These are phyloP conservation scores for Syndactyla subalaris DNA, from an alignment of 2,797 vertebrate genomes.

Conservation along the genomic window DNA sequence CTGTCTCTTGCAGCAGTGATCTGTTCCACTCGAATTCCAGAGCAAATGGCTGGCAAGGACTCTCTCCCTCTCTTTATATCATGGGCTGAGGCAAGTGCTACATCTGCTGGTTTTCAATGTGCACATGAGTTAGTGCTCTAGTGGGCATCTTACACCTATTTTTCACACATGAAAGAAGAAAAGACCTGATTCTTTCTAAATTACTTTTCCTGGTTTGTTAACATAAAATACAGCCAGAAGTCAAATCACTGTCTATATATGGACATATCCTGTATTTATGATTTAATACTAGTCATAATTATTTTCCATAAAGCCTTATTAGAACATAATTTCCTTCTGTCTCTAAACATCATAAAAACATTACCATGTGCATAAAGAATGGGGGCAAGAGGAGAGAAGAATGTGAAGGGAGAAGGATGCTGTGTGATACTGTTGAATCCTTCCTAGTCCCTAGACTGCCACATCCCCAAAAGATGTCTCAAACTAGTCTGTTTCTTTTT, in stretches of 20 bases:
- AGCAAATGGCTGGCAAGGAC: background rate
- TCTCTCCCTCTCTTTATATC: background rate
- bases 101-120: background rate
- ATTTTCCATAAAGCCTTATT: background rate
- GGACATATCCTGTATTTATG: background rate
- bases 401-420: background rate
- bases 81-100: background rate
- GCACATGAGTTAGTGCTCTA: background rate
- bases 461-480: background rate
- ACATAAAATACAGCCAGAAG: background rate
- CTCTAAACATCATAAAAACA: background rate
- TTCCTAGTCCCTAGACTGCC: background rate
- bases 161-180: background rate
- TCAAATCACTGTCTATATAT: accelerated
- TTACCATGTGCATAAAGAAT: background rate
- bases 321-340: background rate
- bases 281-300: background rate
- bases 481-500: background rate
- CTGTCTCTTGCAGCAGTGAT: background rate
- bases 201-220: background rate
- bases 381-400: background rate
- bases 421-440: background rate
- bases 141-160: background rate
- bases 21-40: background rate
- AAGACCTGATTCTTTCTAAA: background rate